A percentile compares a stretch with the other conserved stretches of the same genome.
phyloP scores from a whole-genome alignment of 2,113 vertebrate genomes.

The Perca flavescens region DNA sequence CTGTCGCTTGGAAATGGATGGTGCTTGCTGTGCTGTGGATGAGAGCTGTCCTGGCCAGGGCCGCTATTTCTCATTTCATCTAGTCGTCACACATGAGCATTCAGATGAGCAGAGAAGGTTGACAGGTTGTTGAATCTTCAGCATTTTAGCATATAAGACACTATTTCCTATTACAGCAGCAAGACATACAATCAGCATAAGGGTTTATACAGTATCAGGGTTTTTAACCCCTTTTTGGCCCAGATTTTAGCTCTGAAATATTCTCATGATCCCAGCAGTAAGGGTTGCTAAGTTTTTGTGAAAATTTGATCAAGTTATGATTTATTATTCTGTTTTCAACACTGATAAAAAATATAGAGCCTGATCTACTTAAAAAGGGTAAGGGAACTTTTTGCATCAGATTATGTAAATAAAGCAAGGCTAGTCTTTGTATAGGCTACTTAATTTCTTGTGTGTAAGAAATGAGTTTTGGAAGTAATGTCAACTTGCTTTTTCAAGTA shows the following conservation, averaged over 20 bases:
- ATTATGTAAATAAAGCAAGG: too few species aligned
- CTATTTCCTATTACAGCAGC: background rate
- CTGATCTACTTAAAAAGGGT: too few species aligned
- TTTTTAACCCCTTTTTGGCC: background rate
- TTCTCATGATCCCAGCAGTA: background rate
- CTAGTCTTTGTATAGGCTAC: too few species aligned
- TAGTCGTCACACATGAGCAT: slow-evolving; percentile 38
- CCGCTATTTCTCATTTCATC: slow-evolving; percentile 52
- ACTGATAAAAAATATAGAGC: too few species aligned
- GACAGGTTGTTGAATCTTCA: slow-evolving; percentile 21
- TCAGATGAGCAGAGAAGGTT: slow-evolving; percentile 17
- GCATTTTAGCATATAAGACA: background rate
- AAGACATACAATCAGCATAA: background rate
- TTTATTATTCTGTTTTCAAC: background rate
- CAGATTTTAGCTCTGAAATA: background rate
- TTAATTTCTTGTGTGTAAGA: too few species aligned
- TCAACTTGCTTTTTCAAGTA: too few species aligned
- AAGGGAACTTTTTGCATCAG: too few species aligned
- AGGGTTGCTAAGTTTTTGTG: background rate
- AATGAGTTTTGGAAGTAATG: too few species aligned
- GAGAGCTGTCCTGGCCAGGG: slow-evolving; percentile 29
- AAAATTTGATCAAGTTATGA: background rate
- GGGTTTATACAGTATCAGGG: background rate
- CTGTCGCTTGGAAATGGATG: slow-evolving; percentile 73
- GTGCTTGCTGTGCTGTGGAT: slow-evolving; percentile 46